A percentile compares a stretch with the other conserved stretches of the same genome.
These are phyloP conservation scores for Nebria ingens DNA, from an alignment of 1,140 invertebrate genomes.

Conservation along the genomic window DNA sequence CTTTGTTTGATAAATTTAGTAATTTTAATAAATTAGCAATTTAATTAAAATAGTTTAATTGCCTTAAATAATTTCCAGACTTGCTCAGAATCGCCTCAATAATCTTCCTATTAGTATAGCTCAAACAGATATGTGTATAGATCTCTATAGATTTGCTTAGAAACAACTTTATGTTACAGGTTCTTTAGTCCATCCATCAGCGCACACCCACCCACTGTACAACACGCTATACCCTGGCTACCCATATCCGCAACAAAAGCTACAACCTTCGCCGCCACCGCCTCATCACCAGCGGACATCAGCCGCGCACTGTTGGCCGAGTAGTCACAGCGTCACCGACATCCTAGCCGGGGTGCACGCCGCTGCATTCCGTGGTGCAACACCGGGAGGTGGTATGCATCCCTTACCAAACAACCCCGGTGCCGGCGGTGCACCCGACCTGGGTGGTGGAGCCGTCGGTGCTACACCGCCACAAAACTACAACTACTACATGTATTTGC, in stretches of 20 bases:
- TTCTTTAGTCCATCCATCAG: conserved; percentile 33
- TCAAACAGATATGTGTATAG: no score
- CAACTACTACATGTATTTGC: conserved; percentile 60
- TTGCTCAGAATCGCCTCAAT: no score
- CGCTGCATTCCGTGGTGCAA: conserved; percentile 21
- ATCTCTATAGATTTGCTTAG: no score
- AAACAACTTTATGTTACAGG: no score
- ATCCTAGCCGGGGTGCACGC: conserved; percentile 45
- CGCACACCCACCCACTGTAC: conserved; percentile 43
- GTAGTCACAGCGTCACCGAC: conserved; percentile 59
- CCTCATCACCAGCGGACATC: conserved; percentile 13
- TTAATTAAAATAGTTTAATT: no score
- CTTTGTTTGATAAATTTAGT: no score
- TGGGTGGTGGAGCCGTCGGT: conserved; percentile 20
- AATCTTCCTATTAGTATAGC: no score
- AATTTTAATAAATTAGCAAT: no score
- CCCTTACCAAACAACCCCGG: no score
- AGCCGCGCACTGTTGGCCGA: conserved; percentile 38
- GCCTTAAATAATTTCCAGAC: no score
- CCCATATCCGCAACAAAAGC: conserved; percentile 30
- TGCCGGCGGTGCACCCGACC: conserved; percentile 17
- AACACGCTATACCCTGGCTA: conserved; percentile 45
- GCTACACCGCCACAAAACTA: conserved; percentile 45
- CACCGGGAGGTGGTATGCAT: conserved; percentile 3
- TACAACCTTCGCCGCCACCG: conserved; percentile 31